Conservation (phyloP, 2,113 vertebrate species). For the Hemiprocne comata region DNA sequence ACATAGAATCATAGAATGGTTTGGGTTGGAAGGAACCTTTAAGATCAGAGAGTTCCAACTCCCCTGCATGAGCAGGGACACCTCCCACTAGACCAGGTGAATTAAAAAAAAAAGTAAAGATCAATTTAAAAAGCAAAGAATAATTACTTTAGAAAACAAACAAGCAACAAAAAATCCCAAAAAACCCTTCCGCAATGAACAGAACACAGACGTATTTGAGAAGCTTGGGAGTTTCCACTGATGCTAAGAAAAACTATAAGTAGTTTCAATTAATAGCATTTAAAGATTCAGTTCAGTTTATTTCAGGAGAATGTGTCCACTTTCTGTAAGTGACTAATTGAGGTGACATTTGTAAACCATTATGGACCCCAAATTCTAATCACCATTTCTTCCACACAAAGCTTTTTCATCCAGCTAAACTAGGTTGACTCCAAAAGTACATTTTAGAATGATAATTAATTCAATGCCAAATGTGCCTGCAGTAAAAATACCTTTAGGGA, state of each 20-base stretch:
- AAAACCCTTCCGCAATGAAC: neutral
- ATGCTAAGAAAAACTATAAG: slow-evolving; percentile 1
- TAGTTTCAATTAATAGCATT: slow-evolving; percentile 37
- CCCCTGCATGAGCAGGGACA: too few species aligned
- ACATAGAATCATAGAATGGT: too few species aligned
- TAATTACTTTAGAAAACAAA: neutral
- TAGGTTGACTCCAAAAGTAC: slow-evolving; percentile 52
- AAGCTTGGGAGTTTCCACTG: neutral
- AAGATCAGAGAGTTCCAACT: too few species aligned
- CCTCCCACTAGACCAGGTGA: too few species aligned
- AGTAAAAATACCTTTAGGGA: slow-evolving; percentile 71
- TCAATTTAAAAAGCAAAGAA: neutral
- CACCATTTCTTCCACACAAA: slow-evolving; percentile 40
- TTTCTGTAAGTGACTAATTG: slow-evolving; percentile 51
- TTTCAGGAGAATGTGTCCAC: slow-evolving; percentile 40
- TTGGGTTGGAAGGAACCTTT: too few species aligned
- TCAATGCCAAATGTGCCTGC: slow-evolving; percentile 63
- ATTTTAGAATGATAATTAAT: slow-evolving; percentile 66
- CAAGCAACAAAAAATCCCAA: neutral
- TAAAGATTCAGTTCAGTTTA: slow-evolving; percentile 31
- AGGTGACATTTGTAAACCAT: slow-evolving; percentile 62
- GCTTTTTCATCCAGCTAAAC: slow-evolving; percentile 61
- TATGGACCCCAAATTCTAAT: slow-evolving; percentile 61
- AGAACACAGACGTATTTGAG: neutral
- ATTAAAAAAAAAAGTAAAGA: neutral